phyloP scores from a whole-genome alignment of 2,888 invertebrate genomes.

The Apodemia hepburni region DNA sequence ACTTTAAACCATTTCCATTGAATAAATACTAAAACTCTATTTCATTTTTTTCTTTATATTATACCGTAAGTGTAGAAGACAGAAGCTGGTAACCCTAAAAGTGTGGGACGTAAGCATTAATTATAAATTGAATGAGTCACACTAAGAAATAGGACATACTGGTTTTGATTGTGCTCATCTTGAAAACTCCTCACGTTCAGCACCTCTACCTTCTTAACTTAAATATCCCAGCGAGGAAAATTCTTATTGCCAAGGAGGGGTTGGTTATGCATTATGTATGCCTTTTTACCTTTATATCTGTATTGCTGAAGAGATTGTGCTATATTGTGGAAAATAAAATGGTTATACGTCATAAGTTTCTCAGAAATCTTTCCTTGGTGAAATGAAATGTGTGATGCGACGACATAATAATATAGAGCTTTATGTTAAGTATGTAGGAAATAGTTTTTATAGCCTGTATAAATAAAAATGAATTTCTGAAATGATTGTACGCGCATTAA shows the following conservation, averaged over 20 bases:
- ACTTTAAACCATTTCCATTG: too few species aligned
- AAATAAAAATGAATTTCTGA: too few species aligned
- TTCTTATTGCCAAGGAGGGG: conserved; percentile 29
- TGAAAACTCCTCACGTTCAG: conserved; percentile 60
- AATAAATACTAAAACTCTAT: too few species aligned
- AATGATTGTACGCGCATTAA: too few species aligned
- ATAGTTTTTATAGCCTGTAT: too few species aligned
- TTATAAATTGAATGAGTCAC: conserved; percentile 43
- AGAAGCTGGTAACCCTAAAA: too few species aligned
- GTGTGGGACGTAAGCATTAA: conserved; percentile 27
- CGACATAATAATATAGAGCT: too few species aligned
- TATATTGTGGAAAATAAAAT: conserved; percentile 12
- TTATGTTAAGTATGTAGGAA: too few species aligned
- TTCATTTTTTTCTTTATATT: too few species aligned
- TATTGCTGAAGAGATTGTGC: conserved; percentile 13
- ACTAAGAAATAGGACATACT: conserved; percentile 40
- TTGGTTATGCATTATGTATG: conserved; percentile 29
- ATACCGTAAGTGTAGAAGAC: too few species aligned
- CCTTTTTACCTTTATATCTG: conserved; percentile 26
- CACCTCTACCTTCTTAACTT: conserved; percentile 33
- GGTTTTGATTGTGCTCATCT: conserved; percentile 61
- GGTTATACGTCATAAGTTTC: conserved; percentile 11
- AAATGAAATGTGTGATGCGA: neutral
- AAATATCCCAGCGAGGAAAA: conserved; percentile 39
- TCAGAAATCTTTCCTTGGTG: neutral